Base-by-base conservation (phyloP, 2,888 invertebrate genomes). In the Nineta flava region DNA sequence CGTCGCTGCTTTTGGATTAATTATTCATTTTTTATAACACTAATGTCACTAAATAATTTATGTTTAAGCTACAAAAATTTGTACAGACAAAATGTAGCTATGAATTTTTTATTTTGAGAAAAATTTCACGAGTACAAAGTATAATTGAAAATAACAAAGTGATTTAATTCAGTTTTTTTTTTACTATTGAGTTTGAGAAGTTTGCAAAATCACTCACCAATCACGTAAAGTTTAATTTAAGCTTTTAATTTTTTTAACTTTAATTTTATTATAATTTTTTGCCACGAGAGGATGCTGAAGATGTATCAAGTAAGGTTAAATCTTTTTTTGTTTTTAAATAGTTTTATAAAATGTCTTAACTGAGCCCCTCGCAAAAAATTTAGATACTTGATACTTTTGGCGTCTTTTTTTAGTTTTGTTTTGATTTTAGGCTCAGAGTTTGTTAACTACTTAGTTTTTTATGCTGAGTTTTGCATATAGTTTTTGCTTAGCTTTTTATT, bases 251-350 rank as follows among this genome's bases (percentile, higher is more conserved):
- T 38, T n/a, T 15, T 38, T n/a, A 38, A 13, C 7, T 38, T 38
- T 15, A 15, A n/a, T 35, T 35, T 38, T 38, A 15, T 38, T 38
- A 5, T 19, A 12, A 46, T 17, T 32, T 51, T 47, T 50, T 46
- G 38, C 41, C 46, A 46, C 42, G 44, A 49, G 48, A 49, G 49
- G 49, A 49, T 45, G 49, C 45, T 49, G 44, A 45, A 5, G 3
- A 26, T 15, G 26, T 45, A 44, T 48, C 26, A 40, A 40, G 38
- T 48, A 50, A 49, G 48, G 10, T 46, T 47, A 38, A 44, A 21
- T 44, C 16, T 47, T 50, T 4, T 16, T n/a, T 50, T 21, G 15
- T 35, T 40, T 47, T 40, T 48, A 40, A 45, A 44, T 51, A 34
- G 6, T 49, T 48, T 42, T 10, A 5, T 47, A 26, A 44, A 26